phyloP scores from a whole-genome alignment of 2,888 invertebrate species.

The Geophilus truncorum region DNA sequence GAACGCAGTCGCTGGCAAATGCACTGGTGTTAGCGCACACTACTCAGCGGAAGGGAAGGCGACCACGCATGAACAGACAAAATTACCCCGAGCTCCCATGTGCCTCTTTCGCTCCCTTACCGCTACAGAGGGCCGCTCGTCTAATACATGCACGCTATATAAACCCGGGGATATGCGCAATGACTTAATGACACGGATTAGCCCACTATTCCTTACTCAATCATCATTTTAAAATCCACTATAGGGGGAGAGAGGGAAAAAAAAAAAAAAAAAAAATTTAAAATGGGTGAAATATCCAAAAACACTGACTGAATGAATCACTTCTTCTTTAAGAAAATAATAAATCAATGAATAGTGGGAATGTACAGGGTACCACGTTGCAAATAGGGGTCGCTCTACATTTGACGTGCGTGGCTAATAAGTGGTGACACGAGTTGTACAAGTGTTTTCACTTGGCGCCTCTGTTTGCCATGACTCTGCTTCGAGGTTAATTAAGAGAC shows the following conservation, averaged over 20 bases:
- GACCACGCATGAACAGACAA: slow-evolving; percentile 27
- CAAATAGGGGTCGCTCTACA: background rate
- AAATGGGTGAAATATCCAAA: background rate
- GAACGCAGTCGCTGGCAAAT: slow-evolving; percentile 29
- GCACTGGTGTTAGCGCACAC: slow-evolving; percentile 22
- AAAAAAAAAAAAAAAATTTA: too few relatives aligned
- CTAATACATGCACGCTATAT: background rate
- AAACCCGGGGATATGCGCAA: slow-evolving; percentile 10
- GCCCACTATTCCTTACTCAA: background rate
- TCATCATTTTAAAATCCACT: background rate
- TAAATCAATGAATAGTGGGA: background rate
- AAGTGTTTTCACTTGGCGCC: slow-evolving; percentile 27
- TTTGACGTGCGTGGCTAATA: slow-evolving; percentile 24
- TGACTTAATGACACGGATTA: slow-evolving; percentile 18
- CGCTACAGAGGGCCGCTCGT: background rate
- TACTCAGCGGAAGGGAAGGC: slow-evolving; percentile 28
- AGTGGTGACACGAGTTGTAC: slow-evolving; percentile 25
- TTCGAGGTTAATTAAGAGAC: slow-evolving; percentile 21
- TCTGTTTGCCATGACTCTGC: slow-evolving; percentile 27
- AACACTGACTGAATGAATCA: too few relatives aligned
- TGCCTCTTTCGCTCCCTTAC: slow-evolving; percentile 22
- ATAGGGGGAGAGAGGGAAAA: too few relatives aligned
- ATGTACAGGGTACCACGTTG: background rate
- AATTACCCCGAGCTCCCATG: slow-evolving; percentile 18
- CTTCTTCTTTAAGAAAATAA: too few relatives aligned